These are phyloP conservation scores for Polypterus bichir DNA, from an alignment of 2,113 vertebrate genomes.

Conservation along the genomic window DNA sequence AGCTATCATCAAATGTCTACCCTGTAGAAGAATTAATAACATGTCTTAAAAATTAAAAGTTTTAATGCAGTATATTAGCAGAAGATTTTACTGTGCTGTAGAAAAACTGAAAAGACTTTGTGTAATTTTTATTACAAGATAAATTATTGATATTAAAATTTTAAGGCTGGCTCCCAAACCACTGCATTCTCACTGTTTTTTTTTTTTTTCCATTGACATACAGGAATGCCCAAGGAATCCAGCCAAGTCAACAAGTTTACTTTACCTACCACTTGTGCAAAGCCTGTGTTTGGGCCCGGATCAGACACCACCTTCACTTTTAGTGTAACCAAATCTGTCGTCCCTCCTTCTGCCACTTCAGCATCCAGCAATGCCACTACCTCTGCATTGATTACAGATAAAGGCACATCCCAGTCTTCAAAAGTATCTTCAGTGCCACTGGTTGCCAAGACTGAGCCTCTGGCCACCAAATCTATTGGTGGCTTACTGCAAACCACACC, in stretches of 20 bases:
- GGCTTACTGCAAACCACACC: constrained; percentile 33
- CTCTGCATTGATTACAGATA: constrained; percentile 22
- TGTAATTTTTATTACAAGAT: too few species aligned
- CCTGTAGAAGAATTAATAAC: too few species aligned
- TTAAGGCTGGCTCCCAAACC: not conserved
- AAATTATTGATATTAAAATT: too few species aligned
- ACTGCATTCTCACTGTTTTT: not conserved
- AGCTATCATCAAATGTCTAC: too few species aligned
- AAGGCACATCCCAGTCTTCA: constrained; percentile 20
- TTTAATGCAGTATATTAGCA: too few species aligned
- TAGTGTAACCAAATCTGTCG: constrained; percentile 30
- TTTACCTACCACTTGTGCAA: constrained; percentile 40
- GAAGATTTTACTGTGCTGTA: too few species aligned
- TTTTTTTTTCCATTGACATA: constrained; percentile 15
- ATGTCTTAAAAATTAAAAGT: too few species aligned
- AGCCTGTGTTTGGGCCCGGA: constrained; percentile 38
- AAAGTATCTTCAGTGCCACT: constrained; percentile 24
- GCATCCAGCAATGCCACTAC: constrained; percentile 29
- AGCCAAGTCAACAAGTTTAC: constrained; percentile 38
- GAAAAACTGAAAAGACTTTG: too few species aligned
- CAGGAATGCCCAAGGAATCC: constrained; percentile 47
- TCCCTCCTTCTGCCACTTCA: constrained; percentile 19
- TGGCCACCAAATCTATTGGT: constrained; percentile 42
- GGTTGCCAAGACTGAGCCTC: constrained; percentile 40
- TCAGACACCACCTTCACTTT: constrained; percentile 47